Conservation (phyloP, 2,888 invertebrate species). For the Calliphora vomitoria region DNA sequence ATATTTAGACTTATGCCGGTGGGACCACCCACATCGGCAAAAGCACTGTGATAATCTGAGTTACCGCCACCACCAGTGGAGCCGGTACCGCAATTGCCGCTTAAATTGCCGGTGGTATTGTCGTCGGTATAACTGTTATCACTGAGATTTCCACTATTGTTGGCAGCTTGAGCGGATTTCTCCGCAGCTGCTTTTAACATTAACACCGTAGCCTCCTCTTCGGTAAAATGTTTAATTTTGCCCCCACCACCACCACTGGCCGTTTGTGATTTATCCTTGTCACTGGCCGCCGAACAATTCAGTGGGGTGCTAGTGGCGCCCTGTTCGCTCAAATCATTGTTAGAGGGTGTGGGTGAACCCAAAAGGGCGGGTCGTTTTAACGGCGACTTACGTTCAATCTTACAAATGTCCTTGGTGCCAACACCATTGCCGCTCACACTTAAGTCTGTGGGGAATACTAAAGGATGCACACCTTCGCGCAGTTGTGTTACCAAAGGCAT, state of each 20-base stretch:
- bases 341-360: constrained; percentile 66
- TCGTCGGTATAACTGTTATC: constrained; percentile 81
- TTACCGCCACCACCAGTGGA: constrained; percentile 64
- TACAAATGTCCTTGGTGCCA: constrained; percentile 52
- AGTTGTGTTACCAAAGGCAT: constrained; percentile 88
- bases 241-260: constrained; percentile 73
- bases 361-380: constrained; percentile 67
- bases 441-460: constrained; percentile 84
- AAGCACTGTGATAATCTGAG: constrained; percentile 80
- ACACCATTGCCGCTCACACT: constrained; percentile 79
- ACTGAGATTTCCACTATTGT: constrained; percentile 78
- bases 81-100: constrained; percentile 71
- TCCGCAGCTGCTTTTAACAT: constrained; percentile 82
- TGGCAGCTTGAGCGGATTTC: constrained; percentile 78
- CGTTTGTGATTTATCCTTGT: constrained; percentile 67
- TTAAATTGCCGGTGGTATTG: constrained; percentile 72
- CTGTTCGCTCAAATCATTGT: constrained; percentile 63
- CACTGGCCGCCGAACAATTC: constrained; percentile 66
- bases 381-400: constrained; percentile 79
- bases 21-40: constrained; percentile 80
- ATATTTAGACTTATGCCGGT: constrained; percentile 82
- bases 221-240: constrained; percentile 80
- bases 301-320: constrained; percentile 65
- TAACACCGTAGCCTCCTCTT: constrained; percentile 81
- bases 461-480: constrained; percentile 85